Evolutionary conservation across 2,797 vertebrate genomes (phyloP), one percentile per base, ranked within the genome.

Genomic region (Rhinichthys osculus): DNA sequence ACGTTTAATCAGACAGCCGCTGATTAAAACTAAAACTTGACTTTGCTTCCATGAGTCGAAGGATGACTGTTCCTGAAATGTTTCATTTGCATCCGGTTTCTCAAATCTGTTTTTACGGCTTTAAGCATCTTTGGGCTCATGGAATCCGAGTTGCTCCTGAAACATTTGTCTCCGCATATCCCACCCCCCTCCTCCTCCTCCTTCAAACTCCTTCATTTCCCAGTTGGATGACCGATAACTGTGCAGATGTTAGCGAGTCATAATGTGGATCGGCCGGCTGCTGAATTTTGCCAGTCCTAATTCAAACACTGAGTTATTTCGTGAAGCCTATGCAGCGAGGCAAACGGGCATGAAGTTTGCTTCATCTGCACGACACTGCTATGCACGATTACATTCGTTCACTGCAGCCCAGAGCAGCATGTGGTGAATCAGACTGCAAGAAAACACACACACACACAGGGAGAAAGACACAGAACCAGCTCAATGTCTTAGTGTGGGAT

Each of bases 1-100:
- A 94, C 92, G 90, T 96, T 96, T 96, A 95, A 96, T 96, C 95
- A 96, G 95, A 93, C 92, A 94, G 91, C 90, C 85, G 89, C 95
- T 96, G 95, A 96, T 96, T 96, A 95, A 96, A 50, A 50, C 47
- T 50, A 16, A 96, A 89, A 94, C 90, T 89, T 88, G 88, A 93
- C 93, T 93, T 92, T 94, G 94, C 93, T 95, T 96, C 94, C 95
- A 95, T 92, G 86, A 93, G 92, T 94, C 92, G 90, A 95, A 96
- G 92, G 94, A 95, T 94, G 95, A 94, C 33, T 57, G 66, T 57
- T 72, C 62, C 80, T 50, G 64, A 71, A 73, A 42, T 23, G 38
- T 38, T 73, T 87, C 13, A 67, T 83, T 35, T 73, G 72, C 10
- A 16, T 83, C 62, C 44, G 35, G 27, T 23, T 72, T n/a, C 33